Evolutionary conservation across 2,888 invertebrate genomes (phyloP).

Genomic region (Ashinkailepas kermadecensis): DNA sequence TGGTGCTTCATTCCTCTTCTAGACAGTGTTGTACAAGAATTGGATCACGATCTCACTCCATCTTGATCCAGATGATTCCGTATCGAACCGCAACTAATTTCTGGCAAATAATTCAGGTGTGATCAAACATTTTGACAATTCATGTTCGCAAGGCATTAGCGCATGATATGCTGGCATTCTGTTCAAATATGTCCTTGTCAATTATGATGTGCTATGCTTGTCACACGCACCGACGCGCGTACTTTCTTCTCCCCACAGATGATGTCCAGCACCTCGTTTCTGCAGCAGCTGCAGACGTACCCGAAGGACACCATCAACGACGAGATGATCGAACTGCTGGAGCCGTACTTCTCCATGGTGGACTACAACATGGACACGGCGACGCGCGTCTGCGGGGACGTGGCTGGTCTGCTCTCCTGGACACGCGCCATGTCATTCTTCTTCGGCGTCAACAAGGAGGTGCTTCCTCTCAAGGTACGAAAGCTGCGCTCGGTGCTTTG

Average conservation of each 20-base stretch:
- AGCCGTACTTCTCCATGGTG: slow-evolving; percentile 68
- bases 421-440: slow-evolving; percentile 94
- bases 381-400: slow-evolving; percentile 90
- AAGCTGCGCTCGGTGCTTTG: too few species aligned
- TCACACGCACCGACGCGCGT: background rate
- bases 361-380: slow-evolving; percentile 97
- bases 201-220: background rate
- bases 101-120: too few species aligned
- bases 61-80: too few species aligned
- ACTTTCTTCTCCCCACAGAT: slow-evolving; percentile 51
- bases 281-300: slow-evolving; percentile 84
- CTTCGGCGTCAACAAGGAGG: slow-evolving; percentile 93
- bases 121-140: too few species aligned
- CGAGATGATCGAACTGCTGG: slow-evolving; percentile 88
- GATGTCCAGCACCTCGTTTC: slow-evolving; percentile 92
- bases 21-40: too few species aligned
- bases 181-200: too few species aligned
- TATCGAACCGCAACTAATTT: too few species aligned
- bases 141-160: too few species aligned
- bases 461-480: slow-evolving; percentile 69
- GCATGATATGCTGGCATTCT: too few species aligned
- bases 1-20: too few species aligned
- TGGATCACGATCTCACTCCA: too few species aligned
- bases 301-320: slow-evolving; percentile 94
- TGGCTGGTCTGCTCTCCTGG: slow-evolving; percentile 91